Conservation (phyloP, 2,797 vertebrate genomes). For the Lepilemur ruficaudatus region DNA sequence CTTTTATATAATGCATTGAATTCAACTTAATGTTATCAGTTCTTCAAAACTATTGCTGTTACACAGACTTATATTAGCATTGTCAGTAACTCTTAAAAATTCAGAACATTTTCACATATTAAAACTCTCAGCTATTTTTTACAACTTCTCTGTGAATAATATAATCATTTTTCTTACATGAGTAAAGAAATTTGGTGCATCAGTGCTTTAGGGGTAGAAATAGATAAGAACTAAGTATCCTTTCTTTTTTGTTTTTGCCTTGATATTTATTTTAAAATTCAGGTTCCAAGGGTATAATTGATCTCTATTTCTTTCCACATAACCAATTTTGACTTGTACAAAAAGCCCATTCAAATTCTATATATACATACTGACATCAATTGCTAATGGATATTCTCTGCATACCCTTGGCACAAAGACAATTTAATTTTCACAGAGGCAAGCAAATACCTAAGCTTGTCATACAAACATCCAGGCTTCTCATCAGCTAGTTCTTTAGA, state of each 20-base stretch:
- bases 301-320: not conserved
- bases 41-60: not conserved
- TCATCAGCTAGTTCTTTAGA: slow-evolving; percentile 1
- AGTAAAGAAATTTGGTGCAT: not conserved
- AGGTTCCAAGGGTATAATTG: not conserved
- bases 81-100: not conserved
- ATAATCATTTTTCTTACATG: not conserved
- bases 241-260: not conserved
- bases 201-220: not conserved
- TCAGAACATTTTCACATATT: not conserved
- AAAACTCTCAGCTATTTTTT: not conserved
- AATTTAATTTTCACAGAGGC: slow-evolving; percentile 71
- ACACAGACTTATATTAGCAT: not conserved
- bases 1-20: not conserved
- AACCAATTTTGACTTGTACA: slow-evolving; percentile 37
- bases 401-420: slow-evolving; percentile 58
- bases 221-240: not conserved
- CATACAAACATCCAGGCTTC: slow-evolving; percentile 45
- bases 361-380: slow-evolving; percentile 24
- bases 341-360: slow-evolving; percentile 37
- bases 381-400: slow-evolving; percentile 58
- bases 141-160: not conserved
- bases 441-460: slow-evolving; percentile 60
- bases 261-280: slow-evolving; percentile 42
- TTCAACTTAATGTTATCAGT: not conserved